A percentile compares a stretch with the other conserved stretches of the same genome.
phyloP scores from a whole-genome alignment of 2,888 invertebrate genomes.

The Cepaea hortensis region DNA sequence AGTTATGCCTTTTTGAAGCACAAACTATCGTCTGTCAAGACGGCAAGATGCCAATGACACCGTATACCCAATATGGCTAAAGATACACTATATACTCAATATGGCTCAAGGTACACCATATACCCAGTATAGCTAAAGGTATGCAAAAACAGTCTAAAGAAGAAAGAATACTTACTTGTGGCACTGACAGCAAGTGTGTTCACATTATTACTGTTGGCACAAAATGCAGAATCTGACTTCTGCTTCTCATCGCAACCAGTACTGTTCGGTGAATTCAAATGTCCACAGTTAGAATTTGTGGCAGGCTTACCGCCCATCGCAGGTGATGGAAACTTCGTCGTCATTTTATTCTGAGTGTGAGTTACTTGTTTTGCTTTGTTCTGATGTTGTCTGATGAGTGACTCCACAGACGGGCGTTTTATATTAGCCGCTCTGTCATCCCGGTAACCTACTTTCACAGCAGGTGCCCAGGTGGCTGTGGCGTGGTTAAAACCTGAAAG shows the following conservation, averaged over 20 bases:
- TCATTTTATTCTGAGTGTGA: background rate
- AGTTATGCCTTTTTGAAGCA: too few relatives aligned
- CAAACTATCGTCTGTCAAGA: too few relatives aligned
- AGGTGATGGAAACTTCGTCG: background rate
- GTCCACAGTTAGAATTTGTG: background rate
- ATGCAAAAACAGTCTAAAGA: too few relatives aligned
- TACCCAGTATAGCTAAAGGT: too few relatives aligned
- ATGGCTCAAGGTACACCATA: too few relatives aligned
- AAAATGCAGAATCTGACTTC: slow-evolving; percentile 5
- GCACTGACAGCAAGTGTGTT: background rate
- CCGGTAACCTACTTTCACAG: background rate
- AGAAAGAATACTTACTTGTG: slow-evolving; percentile 10
- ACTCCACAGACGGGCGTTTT: slow-evolving; percentile 2
- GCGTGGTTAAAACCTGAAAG: background rate
- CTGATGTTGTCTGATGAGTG: background rate
- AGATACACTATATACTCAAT: too few relatives aligned
- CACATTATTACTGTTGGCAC: slow-evolving; percentile 37
- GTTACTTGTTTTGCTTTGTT: background rate
- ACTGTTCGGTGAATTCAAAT: background rate
- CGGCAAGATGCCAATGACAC: too few relatives aligned
- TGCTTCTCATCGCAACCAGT: background rate
- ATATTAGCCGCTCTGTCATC: background rate
- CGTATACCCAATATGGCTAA: too few relatives aligned
- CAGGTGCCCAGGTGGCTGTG: background rate
- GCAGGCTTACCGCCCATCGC: background rate